Conservation (phyloP, 92 coral and sea anemone species). For the Pocillopora grandis region DNA sequence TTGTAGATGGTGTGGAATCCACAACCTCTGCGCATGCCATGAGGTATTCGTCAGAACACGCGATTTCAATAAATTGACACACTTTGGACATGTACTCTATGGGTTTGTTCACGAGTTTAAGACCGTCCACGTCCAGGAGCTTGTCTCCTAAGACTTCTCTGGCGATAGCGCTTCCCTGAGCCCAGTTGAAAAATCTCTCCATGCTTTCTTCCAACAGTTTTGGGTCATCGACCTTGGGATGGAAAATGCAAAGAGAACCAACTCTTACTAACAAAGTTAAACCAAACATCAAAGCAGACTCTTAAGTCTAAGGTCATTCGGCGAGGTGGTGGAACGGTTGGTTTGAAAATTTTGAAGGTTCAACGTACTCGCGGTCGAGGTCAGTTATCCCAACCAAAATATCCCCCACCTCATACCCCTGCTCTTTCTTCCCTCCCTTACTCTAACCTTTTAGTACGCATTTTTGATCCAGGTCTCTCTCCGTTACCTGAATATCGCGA, state of each 20-base stretch:
- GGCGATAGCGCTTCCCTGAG: conserved; percentile 24
- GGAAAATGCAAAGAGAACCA: neutral
- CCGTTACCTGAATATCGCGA: too few relatives aligned
- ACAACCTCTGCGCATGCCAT: conserved; percentile 25
- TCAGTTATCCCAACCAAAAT: too few relatives aligned
- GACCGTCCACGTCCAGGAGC: conserved; percentile 17
- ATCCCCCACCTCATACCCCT: too few relatives aligned
- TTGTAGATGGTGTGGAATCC: conserved; percentile 14
- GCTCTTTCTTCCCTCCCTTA: too few relatives aligned
- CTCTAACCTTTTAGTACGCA: too few relatives aligned
- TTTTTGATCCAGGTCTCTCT: too few relatives aligned
- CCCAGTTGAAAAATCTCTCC: conserved; percentile 25
- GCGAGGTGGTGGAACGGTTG: too few relatives aligned
- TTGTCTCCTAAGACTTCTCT: conserved; percentile 31
- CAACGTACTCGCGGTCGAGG: too few relatives aligned
- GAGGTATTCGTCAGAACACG: conserved; percentile 19
- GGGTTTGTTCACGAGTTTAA: conserved; percentile 24
- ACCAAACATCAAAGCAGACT: neutral
- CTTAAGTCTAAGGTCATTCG: too few relatives aligned
- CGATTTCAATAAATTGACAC: conserved; percentile 13
- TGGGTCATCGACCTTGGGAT: conserved; percentile 23
- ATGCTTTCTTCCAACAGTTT: conserved; percentile 11
- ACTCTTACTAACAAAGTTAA: neutral
- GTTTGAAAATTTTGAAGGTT: too few relatives aligned
- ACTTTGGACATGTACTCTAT: conserved; percentile 8